These are phyloP conservation scores for Zosterops pallidus DNA, from an alignment of 2,113 vertebrate species.

Conservation along the genomic window DNA sequence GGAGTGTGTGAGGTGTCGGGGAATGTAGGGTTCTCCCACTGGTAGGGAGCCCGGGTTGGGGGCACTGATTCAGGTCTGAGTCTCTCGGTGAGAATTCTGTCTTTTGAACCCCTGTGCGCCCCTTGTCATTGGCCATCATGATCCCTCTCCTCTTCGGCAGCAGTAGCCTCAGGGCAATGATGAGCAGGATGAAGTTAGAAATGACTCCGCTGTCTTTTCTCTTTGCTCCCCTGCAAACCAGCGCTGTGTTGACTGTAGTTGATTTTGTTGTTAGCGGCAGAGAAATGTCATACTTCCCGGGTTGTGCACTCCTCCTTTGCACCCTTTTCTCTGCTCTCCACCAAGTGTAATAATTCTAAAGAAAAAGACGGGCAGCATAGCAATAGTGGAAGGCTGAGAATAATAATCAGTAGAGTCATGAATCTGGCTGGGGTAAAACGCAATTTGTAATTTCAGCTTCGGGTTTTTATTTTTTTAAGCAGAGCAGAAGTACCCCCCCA, in stretches of 20 bases:
- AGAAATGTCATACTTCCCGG: slow-evolving; percentile 70
- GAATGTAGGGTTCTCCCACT: slow-evolving; percentile 36
- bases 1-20: neutral
- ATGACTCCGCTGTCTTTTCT: slow-evolving; percentile 84
- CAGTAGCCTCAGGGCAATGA: slow-evolving; percentile 66
- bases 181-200: slow-evolving; percentile 76
- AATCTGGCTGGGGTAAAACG: slow-evolving; percentile 73
- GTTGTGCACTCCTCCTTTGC: slow-evolving; percentile 67
- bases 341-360: slow-evolving; percentile 68
- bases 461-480: slow-evolving; percentile 61
- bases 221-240: slow-evolving; percentile 81
- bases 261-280: slow-evolving; percentile 75
- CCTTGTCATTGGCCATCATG: slow-evolving; percentile 71
- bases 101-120: neutral
- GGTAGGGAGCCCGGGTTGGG: neutral
- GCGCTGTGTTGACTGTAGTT: slow-evolving; percentile 80
- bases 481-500: slow-evolving; percentile 57
- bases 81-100: slow-evolving; percentile 24
- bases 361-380: slow-evolving; percentile 76
- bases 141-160: slow-evolving; percentile 68
- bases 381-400: slow-evolving; percentile 83
- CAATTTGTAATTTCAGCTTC: slow-evolving; percentile 76
- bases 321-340: slow-evolving; percentile 75
- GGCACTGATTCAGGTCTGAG: slow-evolving; percentile 7
- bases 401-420: slow-evolving; percentile 78